phyloP scores from a whole-genome alignment of 2,888 invertebrate species.

The Amblyteles armatorius region DNA sequence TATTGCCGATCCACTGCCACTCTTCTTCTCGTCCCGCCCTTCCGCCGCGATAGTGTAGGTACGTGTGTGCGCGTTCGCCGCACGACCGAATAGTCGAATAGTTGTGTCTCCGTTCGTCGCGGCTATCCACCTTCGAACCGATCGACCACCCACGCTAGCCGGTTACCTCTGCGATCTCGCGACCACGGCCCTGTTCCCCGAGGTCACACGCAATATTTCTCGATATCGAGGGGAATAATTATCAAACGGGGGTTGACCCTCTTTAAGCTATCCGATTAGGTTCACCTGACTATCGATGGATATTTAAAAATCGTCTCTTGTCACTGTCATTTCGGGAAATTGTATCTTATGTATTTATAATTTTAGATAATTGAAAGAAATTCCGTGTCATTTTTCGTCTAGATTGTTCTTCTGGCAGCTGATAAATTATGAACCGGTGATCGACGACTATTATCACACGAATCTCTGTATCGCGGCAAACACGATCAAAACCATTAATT shows the following conservation, averaged over 20 bases:
- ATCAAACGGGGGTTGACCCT: neutral
- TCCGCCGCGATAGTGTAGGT: conserved; percentile 45
- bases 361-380: too few species aligned
- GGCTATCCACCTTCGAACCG: neutral
- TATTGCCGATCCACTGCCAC: conserved; percentile 67
- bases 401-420: too few species aligned
- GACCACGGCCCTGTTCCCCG: neutral
- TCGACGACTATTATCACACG: too few species aligned
- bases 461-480: too few species aligned
- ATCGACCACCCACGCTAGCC: conserved; percentile 13
- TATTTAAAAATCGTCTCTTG: neutral
- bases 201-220: neutral
- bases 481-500: too few species aligned
- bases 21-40: conserved; percentile 69
- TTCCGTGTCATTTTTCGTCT: too few species aligned
- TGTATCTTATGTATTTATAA: too few species aligned
- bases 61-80: neutral
- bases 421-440: too few species aligned
- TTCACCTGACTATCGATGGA: neutral
- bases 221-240: neutral
- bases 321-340: too few species aligned
- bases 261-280: neutral
- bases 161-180: neutral
- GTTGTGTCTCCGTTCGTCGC: neutral
- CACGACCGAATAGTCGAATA: neutral